Evolutionary conservation across 2,888 invertebrate genomes (phyloP), one percentile per base, ranked within the genome.

Genomic region (Platerodrilus igneus): DNA sequence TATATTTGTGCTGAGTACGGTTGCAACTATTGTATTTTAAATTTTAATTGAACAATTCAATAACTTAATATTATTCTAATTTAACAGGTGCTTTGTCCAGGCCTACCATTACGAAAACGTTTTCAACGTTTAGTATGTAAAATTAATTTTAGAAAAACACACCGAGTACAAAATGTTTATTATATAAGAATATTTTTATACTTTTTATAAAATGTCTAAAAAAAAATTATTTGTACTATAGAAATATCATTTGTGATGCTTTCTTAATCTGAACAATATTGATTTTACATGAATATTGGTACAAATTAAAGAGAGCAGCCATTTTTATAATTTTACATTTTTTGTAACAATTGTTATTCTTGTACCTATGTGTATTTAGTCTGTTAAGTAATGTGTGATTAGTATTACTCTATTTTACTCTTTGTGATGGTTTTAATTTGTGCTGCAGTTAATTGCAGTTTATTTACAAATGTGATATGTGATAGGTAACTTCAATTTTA

Each of bases 41-140:
- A n/a, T n/a, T n/a, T n/a, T 25, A 16, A 8, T 21, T 5, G 3
- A 13, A 3, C 23, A 15, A 16, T 22, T 7, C 18, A 19, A 21
- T 14, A 2, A 16, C 16, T 16, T 30, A 5, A 10, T 4, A 2
- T 13, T 32, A 2, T 8, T 5, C 16, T 33, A 3, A 23, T 16
- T 10, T 39, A 37, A 10, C 17, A 42, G 42, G 33, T 37, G 22
- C 9, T 13, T 32, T 28, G 20, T 19, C 37, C 5, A 31, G 19
- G 19, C 8, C 22, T 4, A 33, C 19, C 26, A 20, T 32, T 23
- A 34, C 18, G 35, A 18, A 36, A 26, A 32, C 31, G 26, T 36
- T 37, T 31, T 41, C 32, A 20, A 28, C 22, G 26, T 41, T 41
- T 33, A 34, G 28, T 21, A 37, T 42, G 42, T 42, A 34, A 42